A percentile compares a stretch with the other conserved stretches of the same genome.
Conservation (phyloP, 2,797 vertebrate genomes). For the Fundulus diaphanus region DNA sequence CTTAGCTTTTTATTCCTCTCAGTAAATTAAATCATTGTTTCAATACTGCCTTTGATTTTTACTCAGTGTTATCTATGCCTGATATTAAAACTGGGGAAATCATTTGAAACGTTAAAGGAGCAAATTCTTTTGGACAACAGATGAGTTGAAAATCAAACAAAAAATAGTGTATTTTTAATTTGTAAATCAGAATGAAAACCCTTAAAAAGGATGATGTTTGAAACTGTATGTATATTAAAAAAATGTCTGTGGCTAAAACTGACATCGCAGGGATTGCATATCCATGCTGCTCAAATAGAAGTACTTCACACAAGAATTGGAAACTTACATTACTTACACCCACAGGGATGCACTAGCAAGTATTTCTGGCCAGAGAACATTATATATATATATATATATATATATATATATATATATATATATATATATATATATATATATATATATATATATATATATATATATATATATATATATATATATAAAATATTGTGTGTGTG, state of each 20-base stretch:
- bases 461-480: no score
- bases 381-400: no score
- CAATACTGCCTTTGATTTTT: not conserved
- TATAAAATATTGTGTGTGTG: no score
- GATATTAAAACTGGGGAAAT: not conserved
- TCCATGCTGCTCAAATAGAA: not conserved
- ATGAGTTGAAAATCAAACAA: not conserved
- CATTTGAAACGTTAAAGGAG: not conserved
- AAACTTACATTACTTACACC: not conserved
- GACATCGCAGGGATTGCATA: not conserved
- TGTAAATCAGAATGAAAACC: not conserved
- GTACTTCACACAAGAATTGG: constrained; percentile 1
- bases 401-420: no score
- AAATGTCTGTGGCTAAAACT: not conserved
- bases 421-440: no score
- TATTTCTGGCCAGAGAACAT: constrained; percentile 8
- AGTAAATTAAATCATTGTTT: constrained; percentile 1
- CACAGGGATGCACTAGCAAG: not conserved
- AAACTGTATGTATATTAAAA: not conserved
- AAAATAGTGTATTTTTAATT: not conserved
- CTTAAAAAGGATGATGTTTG: not conserved
- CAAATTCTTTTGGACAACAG: no score
- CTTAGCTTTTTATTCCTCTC: no score
- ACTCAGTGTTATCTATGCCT: not conserved
- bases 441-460: no score